These are phyloP conservation scores for Trichogramma evanescens DNA, from an alignment of 2,888 invertebrate species.

Conservation along the genomic window DNA sequence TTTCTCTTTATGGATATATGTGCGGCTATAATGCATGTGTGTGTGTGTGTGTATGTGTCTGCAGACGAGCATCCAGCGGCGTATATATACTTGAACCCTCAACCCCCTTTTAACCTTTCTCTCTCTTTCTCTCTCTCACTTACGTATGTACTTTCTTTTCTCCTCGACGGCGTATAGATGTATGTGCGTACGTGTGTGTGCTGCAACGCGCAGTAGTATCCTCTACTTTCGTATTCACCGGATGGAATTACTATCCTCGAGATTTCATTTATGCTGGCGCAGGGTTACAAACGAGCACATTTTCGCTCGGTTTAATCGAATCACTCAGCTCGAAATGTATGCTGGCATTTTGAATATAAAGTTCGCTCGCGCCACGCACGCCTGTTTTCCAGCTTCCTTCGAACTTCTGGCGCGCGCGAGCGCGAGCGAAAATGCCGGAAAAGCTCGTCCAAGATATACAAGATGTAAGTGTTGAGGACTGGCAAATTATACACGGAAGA, in stretches of 20 bases:
- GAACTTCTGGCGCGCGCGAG: no score
- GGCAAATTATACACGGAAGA: no score
- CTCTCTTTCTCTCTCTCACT: slow-evolving; percentile 18
- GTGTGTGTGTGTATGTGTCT: no score
- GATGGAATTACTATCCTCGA: slow-evolving; percentile 47
- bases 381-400: slow-evolving; percentile 7
- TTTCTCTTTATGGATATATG: no score
- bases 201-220: slow-evolving; percentile 33
- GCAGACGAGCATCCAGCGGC: no score
- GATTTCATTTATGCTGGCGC: slow-evolving; percentile 44
- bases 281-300: slow-evolving; percentile 44
- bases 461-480: no score
- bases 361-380: slow-evolving; percentile 25
- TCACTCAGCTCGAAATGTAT: slow-evolving; percentile 37
- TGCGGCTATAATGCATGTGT: no score
- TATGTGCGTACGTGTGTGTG: no score
- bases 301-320: slow-evolving; percentile 46
- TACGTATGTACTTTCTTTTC: slow-evolving; percentile 3
- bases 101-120: slow-evolving; percentile 23
- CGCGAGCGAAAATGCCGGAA: no score
- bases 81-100: slow-evolving; percentile 4
- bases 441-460: no score
- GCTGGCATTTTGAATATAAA: slow-evolving; percentile 38
- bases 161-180: not conserved
- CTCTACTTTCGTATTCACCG: slow-evolving; percentile 46